phyloP scores from a whole-genome alignment of 2,888 invertebrate genomes.

The Tipula vernalis region DNA sequence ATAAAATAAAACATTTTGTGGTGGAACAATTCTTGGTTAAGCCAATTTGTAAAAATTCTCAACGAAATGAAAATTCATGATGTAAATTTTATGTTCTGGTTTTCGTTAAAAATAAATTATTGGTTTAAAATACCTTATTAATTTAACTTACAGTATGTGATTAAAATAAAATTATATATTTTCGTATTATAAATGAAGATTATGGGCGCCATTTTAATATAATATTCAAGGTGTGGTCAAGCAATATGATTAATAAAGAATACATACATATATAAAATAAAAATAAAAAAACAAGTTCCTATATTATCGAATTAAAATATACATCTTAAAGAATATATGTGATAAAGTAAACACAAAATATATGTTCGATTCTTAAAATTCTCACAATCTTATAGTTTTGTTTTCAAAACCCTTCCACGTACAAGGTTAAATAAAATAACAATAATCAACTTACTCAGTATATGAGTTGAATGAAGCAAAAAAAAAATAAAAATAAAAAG shows the following conservation, averaged over 20 bases:
- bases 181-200: background rate
- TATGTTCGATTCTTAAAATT: background rate
- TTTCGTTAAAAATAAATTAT: background rate
- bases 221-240: background rate
- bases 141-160: background rate
- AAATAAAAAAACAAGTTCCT: background rate
- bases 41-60: too few species aligned
- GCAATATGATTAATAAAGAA: background rate
- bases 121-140: background rate
- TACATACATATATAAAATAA: background rate
- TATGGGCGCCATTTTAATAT: background rate
- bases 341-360: background rate
- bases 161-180: background rate
- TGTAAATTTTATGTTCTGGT: background rate
- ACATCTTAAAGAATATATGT: background rate
- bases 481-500: background rate
- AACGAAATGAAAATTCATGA: background rate
- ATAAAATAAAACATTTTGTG: too few species aligned
- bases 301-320: background rate
- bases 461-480: background rate
- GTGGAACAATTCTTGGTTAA: too few species aligned
- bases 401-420: background rate
- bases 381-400: background rate
- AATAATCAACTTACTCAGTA: background rate
- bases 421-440: background rate